Conservation (phyloP, 2,888 invertebrate genomes). For the Phortica okadai region DNA sequence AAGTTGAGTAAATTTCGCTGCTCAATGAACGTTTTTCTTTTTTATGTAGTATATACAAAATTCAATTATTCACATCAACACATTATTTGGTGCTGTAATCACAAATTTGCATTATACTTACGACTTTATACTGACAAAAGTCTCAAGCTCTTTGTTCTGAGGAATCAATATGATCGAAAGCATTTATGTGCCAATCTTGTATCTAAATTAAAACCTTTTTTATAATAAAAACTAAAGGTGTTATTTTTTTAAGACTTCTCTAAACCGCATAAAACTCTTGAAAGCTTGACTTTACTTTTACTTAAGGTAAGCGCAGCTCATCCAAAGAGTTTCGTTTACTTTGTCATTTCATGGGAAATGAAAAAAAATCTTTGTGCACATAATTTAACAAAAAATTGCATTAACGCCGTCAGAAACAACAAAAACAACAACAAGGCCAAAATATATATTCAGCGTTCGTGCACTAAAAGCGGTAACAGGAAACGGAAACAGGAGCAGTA, state of each 20-base stretch:
- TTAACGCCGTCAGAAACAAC: constrained; percentile 37
- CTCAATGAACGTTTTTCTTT: too few species aligned
- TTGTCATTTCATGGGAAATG: neutral
- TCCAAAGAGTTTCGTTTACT: neutral
- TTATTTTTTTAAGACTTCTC: neutral
- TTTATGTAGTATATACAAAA: too few species aligned
- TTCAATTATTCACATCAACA: too few species aligned
- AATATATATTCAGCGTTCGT: constrained; percentile 28
- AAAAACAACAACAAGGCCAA: constrained; percentile 24
- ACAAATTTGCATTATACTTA: too few species aligned
- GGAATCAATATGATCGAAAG: too few species aligned
- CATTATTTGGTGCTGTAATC: too few species aligned
- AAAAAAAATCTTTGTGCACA: neutral
- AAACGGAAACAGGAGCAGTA: constrained; percentile 4
- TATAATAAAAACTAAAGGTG: neutral
- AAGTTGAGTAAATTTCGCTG: constrained; percentile 8
- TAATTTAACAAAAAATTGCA: constrained; percentile 31
- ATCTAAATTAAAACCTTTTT: constrained; percentile 36
- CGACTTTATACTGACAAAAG: too few species aligned
- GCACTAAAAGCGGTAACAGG: neutral
- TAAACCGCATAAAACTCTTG: neutral
- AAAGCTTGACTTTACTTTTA: constrained; percentile 6
- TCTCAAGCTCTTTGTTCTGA: too few species aligned
- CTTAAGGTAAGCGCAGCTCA: neutral
- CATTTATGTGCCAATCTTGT: too few species aligned